Conservation (phyloP, 2,888 invertebrate genomes). For the Steinernema carpocapsae region DNA sequence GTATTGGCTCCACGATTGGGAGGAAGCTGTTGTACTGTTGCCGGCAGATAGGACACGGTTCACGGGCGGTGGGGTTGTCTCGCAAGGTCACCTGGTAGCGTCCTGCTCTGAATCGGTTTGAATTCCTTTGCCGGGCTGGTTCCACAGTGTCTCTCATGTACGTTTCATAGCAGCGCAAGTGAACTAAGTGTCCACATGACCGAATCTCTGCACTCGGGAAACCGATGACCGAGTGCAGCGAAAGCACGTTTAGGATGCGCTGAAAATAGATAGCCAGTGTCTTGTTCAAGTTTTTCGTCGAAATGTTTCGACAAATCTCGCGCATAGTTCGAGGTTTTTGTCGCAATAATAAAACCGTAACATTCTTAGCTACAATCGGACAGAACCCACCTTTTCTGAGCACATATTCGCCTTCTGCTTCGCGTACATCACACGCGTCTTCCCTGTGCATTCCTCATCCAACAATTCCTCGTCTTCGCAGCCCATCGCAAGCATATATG, state of each 20-base stretch:
- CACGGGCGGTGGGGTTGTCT: not conserved
- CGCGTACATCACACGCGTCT: not conserved
- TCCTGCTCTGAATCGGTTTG: no score
- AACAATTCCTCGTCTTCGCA: no score
- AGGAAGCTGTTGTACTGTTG: constrained; percentile 12
- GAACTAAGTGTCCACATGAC: constrained; percentile 92
- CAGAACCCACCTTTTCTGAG: not conserved
- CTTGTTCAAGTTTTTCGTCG: no score
- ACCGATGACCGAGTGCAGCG: not conserved
- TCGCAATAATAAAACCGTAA: no score
- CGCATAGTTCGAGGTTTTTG: no score
- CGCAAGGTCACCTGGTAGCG: no score
- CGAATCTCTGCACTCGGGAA: constrained; percentile 27
- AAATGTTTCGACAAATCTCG: no score
- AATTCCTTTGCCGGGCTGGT: no score
- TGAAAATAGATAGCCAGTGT: no score
- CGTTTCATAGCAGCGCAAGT: constrained; percentile 88
- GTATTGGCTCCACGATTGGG: not conserved
- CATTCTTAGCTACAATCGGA: no score
- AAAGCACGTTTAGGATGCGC: no score
- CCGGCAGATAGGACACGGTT: constrained; percentile 7
- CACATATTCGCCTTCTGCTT: not conserved
- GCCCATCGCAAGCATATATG: no score
- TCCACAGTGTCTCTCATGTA: constrained; percentile 75
- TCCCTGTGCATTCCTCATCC: not conserved